Base-by-base conservation (phyloP, 2,113 vertebrate species). In the Riparia riparia region DNA sequence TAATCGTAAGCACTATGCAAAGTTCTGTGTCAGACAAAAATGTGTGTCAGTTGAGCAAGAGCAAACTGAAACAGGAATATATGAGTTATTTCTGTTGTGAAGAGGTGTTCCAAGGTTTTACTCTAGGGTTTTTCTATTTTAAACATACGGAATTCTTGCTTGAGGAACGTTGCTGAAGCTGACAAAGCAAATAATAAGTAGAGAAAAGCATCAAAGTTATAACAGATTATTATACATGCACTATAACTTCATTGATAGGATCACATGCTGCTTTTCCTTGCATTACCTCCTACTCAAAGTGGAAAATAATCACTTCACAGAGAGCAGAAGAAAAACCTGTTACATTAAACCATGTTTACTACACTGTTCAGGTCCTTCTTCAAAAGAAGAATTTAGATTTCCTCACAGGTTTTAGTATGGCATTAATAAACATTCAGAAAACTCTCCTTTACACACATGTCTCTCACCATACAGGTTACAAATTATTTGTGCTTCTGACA, bases 401-500 rank as follows among this genome's bases (percentile, higher is more conserved):
- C 60, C 18, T 78, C 39, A 20, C 2, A 71, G 21, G 9, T 73
- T 81, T 69, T 39, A 37, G 24, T 13, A 18, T 1, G 12, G 17
- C 39, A 70, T 41, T 31, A 57, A 63, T 41, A 45, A 83, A 20
- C 41, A 69, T 6, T 25, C 7, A 58, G 22, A 84, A 84, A 78
- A 54, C 7, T 45, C 49, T 53, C 17, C 9, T 37, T 65, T 65
- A 76, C 14, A 28, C 42, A 49, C 21, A 14, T 1, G 5, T 6
- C 60, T 41, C 37, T 86, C 60, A 58, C 14, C 32, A 51, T 10
- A 17, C 1, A 61, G 17, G 25, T 45, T 56, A 60, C 21, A 37
- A 69, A 57, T 18, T 6, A 60, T 14, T 34, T 8, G 0, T 7
- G 7, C 2, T 12, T 57, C 20, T 68, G 61, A 47, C 0, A 1